A percentile compares a stretch with the other conserved stretches of the same genome.
These are phyloP conservation scores for Scatophagus argus DNA, from an alignment of 2,113 vertebrate species.

Conservation along the genomic window DNA sequence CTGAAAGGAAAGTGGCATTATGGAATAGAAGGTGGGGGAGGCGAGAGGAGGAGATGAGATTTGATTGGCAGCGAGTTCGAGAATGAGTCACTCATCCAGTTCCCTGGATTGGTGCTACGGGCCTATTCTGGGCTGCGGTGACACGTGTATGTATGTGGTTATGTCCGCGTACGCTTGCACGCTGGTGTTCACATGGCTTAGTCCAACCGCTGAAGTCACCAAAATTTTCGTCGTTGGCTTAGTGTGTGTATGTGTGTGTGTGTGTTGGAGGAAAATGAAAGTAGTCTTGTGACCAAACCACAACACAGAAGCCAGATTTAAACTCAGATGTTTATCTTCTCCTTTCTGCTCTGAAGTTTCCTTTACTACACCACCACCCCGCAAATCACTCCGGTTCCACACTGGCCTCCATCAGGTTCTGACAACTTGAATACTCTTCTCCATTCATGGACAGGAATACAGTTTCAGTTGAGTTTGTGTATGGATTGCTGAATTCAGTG, in stretches of 20 bases:
- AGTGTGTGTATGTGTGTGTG: slow-evolving; percentile 13
- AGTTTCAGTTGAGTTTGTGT: background rate
- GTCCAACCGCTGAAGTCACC: slow-evolving; percentile 60
- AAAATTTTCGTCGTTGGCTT: slow-evolving; percentile 17
- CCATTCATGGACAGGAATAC: background rate
- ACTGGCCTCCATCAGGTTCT: background rate
- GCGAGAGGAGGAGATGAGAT: slow-evolving; percentile 37
- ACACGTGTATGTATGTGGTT: slow-evolving; percentile 39
- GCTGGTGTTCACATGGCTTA: slow-evolving; percentile 25
- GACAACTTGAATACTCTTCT: background rate
- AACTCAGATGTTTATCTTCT: slow-evolving; percentile 58
- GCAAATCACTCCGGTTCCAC: slow-evolving; percentile 17
- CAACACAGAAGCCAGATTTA: slow-evolving; percentile 75
- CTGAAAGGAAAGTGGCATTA: slow-evolving; percentile 63
- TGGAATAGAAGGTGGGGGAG: slow-evolving; percentile 28
- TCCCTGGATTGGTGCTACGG: slow-evolving; percentile 49
- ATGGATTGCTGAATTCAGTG: background rate
- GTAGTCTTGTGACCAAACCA: slow-evolving; percentile 71
- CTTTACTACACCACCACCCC: background rate
- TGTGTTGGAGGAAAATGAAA: slow-evolving; percentile 76
- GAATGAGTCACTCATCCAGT: slow-evolving; percentile 60
- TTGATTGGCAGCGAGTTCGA: slow-evolving; percentile 67
- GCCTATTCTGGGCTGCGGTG: slow-evolving; percentile 72
- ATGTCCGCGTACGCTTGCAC: slow-evolving; percentile 11
- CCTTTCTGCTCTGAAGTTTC: slow-evolving; percentile 37